Conservation (phyloP, 2,113 vertebrate genomes). For the Pituophis catenifer region DNA sequence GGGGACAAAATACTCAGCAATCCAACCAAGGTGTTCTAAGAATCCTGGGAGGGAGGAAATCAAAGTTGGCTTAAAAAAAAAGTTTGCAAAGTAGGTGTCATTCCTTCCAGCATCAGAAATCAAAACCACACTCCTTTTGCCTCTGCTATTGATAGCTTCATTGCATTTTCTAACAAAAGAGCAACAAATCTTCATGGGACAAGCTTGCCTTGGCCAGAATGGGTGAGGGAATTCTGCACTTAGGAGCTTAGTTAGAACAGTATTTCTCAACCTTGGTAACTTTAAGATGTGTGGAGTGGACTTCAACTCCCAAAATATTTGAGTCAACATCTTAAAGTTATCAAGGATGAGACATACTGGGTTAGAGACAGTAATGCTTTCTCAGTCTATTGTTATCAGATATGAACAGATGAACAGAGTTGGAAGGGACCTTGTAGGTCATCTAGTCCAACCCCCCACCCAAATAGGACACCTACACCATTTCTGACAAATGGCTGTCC, state of each 20-base stretch:
- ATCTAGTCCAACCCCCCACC: too few species aligned
- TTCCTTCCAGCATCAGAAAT: slow-evolving; percentile 43
- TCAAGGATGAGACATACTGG: background rate
- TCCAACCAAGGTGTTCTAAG: slow-evolving; percentile 41
- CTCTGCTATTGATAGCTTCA: background rate
- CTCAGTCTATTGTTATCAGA: background rate
- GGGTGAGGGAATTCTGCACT: slow-evolving; percentile 41
- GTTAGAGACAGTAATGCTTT: slow-evolving; percentile 35
- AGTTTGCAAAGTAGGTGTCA: slow-evolving; percentile 49
- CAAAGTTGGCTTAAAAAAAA: slow-evolving; percentile 50
- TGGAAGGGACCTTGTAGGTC: too few species aligned
- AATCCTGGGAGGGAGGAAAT: slow-evolving; percentile 19
- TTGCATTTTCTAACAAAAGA: slow-evolving; percentile 1
- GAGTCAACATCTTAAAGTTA: background rate
- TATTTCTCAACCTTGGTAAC: background rate
- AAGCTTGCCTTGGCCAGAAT: slow-evolving; percentile 52
- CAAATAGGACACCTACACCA: too few species aligned
- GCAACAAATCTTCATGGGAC: slow-evolving; percentile 37
- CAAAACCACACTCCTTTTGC: background rate
- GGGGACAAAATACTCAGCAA: background rate
- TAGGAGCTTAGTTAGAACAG: slow-evolving; percentile 44
- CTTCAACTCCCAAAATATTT: background rate
- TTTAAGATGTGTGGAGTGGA: background rate
- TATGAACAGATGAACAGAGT: too few species aligned
- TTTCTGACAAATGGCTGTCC: too few species aligned